Base-by-base conservation (phyloP, 2,797 vertebrate species). In the Nyctibius grandis region DNA sequence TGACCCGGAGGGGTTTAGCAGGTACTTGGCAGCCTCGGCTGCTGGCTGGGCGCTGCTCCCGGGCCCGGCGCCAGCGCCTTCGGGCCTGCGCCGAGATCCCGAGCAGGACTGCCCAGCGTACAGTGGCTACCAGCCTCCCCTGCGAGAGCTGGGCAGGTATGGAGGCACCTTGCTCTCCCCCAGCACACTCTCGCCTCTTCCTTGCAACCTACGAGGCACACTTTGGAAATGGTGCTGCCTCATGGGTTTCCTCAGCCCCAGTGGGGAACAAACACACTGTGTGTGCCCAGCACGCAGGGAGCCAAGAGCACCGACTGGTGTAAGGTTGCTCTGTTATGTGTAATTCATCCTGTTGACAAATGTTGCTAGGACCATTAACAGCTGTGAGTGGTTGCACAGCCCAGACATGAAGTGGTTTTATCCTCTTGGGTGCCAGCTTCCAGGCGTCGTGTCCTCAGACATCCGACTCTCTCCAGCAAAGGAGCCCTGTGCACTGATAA, bases 11-110 rank as follows among this genome's bases (percentile, higher is more conserved):
- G 6, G 36, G 51, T 34, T 53, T 36, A 38, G 40, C 26, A 20
- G 79, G 64, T 7, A 3, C 36, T 73, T 8, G 4, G 29, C 34
- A 53, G 15, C 38, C 51, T 79, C 0, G 0, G 33, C 51, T 47
- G 45, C 29, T 40, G 45, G 64, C 44, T 12, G 29, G 19, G 38
- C 3, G 6, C 48, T 31, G n/a, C 9, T 60, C 40, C 69, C 0
- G 0, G 33, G 38, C 51, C 26, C 45, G 78, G 19, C 13, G 9
- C 38, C 20, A 3, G 28, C 12, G 28, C 23, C 47, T 8, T 22
- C 2, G 4, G 51, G 11, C 59, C 23, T 25, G 53, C 5, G 3
- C 34, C 2, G 47, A 17, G 42, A 20, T 31, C 17, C 65, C 6
- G 3, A 7, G 42, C 1, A 1, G 34, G 23, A 15, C 78, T 42